Conservation (phyloP, 2,113 vertebrate species). For the Sitta europaea region DNA sequence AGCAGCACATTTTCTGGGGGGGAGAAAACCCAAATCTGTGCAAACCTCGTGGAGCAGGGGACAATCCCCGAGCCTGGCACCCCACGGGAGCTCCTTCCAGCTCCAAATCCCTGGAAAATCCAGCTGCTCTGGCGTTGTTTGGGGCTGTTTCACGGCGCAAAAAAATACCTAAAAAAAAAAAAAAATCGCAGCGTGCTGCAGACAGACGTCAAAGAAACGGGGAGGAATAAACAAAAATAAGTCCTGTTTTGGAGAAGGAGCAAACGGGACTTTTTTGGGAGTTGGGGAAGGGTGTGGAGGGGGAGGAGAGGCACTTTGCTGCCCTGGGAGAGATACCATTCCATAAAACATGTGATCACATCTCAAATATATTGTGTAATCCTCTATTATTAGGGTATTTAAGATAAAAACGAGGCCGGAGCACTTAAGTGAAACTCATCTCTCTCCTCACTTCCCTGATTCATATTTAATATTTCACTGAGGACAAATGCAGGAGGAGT, state of each 20-base stretch:
- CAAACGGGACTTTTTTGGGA: background rate
- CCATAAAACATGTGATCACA: constrained; percentile 13
- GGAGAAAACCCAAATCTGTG: background rate
- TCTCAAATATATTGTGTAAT: constrained; percentile 42
- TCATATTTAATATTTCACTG: constrained; percentile 11
- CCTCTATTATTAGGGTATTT: constrained; percentile 42
- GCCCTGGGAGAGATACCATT: background rate
- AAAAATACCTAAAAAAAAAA: background rate
- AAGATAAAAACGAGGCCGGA: constrained; percentile 45
- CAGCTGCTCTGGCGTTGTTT: background rate
- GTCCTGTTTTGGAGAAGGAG: background rate
- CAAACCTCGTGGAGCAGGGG: background rate
- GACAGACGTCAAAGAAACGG: background rate
- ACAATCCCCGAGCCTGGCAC: accelerated
- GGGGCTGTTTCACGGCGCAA: background rate
- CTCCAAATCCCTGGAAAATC: background rate
- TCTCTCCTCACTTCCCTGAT: background rate
- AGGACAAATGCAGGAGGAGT: background rate
- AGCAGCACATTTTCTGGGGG: accelerated
- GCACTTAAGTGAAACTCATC: constrained; percentile 43
- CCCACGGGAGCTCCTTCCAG: background rate
- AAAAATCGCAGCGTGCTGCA: background rate
- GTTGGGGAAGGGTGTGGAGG: background rate
- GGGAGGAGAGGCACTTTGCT: background rate
- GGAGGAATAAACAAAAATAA: background rate